Conservation (phyloP, 2,797 vertebrate species). For the Florisuga fusca region DNA sequence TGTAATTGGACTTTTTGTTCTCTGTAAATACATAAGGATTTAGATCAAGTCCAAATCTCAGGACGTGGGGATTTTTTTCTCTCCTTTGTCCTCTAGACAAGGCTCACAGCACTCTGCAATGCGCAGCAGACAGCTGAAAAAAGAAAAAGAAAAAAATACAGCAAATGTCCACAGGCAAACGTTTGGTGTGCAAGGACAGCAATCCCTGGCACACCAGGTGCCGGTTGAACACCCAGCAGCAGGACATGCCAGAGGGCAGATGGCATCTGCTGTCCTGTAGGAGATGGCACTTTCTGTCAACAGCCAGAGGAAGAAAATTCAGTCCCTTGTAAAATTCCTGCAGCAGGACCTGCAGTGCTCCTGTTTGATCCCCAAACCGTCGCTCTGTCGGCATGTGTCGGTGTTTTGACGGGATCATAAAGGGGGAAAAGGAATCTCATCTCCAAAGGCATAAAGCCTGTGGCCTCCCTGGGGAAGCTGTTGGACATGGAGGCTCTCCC, state of each 20-base stretch:
- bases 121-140: background rate
- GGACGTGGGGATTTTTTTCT: background rate
- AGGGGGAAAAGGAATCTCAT: background rate
- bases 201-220: background rate
- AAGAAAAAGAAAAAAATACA: background rate
- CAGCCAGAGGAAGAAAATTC: background rate
- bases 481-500: background rate
- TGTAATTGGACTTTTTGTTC: background rate
- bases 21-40: background rate
- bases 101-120: background rate
- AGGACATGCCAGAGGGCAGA: background rate
- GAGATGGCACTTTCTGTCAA: background rate
- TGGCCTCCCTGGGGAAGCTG: background rate
- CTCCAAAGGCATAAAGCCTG: background rate
- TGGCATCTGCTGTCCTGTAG: background rate
- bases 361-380: background rate
- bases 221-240: too few relatives aligned
- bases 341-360: background rate
- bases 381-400: rapidly evolving
- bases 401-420: background rate
- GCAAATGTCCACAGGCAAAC: background rate
- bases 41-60: background rate
- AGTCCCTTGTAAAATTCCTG: background rate
- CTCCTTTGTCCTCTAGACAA: background rate
- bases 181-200: background rate